A percentile compares a stretch with the other conserved stretches of the same genome.
These are phyloP conservation scores for Carlito syrichta DNA, from an alignment of 2,113 vertebrate genomes.

Conservation along the genomic window DNA sequence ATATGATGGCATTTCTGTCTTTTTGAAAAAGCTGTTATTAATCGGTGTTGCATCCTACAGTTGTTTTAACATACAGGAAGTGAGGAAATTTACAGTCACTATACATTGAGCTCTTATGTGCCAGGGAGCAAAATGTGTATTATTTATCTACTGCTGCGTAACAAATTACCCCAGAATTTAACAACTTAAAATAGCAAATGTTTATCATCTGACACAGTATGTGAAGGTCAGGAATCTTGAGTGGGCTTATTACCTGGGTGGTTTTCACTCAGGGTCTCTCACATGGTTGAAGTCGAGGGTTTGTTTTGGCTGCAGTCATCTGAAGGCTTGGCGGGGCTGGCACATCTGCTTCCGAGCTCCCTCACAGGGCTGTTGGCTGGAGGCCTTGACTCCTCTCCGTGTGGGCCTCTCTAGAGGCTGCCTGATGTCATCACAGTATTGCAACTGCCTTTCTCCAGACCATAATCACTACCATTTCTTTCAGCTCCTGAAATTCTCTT, in stretches of 20 bases:
- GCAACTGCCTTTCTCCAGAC: background rate
- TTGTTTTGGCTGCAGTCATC: background rate
- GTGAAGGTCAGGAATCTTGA: background rate
- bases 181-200: background rate
- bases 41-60: background rate
- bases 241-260: background rate
- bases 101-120: background rate
- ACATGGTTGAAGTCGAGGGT: background rate
- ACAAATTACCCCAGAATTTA: background rate
- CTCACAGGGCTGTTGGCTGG: background rate
- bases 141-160: background rate
- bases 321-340: background rate
- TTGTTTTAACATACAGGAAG: background rate
- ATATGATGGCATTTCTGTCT: background rate
- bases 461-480: background rate
- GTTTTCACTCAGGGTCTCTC: background rate
- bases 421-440: too few relatives aligned
- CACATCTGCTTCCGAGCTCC: background rate
- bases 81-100: background rate
- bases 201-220: background rate
- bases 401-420: background rate
- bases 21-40: background rate
- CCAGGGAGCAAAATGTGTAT: background rate
- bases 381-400: background rate
- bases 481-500: background rate